Evolutionary conservation across 2,888 invertebrate genomes (phyloP).

Genomic region (Hypena proboscidalis): DNA sequence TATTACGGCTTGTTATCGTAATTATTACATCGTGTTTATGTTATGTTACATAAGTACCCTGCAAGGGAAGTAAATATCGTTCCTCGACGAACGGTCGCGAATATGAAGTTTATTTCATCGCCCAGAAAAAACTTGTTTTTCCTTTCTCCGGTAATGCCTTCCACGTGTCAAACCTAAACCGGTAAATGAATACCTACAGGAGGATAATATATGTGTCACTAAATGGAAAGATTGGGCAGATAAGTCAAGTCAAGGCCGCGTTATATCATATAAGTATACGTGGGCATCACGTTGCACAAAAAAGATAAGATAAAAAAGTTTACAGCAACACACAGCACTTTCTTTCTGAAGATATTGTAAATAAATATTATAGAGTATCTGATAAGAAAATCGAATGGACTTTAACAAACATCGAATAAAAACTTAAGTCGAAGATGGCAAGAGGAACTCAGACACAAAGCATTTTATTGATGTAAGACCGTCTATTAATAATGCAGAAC

Average conservation of each 20-base stretch:
- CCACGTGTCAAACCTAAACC: too few species aligned
- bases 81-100: not conserved
- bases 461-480: constrained; percentile 32
- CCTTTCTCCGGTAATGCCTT: too few species aligned
- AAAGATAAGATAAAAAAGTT: constrained; percentile 71
- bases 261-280: constrained; percentile 58
- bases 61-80: constrained; percentile 4
- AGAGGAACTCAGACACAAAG: constrained; percentile 43
- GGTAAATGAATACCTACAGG: too few species aligned
- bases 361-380: not conserved
- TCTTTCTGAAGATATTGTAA: constrained; percentile 15
- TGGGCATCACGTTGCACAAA: constrained; percentile 57
- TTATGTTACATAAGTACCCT: constrained; percentile 10
- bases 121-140: too few species aligned
- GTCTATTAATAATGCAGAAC: constrained; percentile 37
- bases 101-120: too few species aligned
- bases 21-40: constrained; percentile 26
- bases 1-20: constrained; percentile 23
- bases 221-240: constrained; percentile 59
- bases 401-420: constrained; percentile 1
- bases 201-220: constrained; percentile 57
- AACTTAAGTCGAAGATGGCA: constrained; percentile 13
- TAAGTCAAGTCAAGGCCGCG: constrained; percentile 71
- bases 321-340: constrained; percentile 32
- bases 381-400: constrained; percentile 1